Evolutionary conservation across 2,888 invertebrate species (phyloP).

Genomic region (Cantharis lateralis): DNA sequence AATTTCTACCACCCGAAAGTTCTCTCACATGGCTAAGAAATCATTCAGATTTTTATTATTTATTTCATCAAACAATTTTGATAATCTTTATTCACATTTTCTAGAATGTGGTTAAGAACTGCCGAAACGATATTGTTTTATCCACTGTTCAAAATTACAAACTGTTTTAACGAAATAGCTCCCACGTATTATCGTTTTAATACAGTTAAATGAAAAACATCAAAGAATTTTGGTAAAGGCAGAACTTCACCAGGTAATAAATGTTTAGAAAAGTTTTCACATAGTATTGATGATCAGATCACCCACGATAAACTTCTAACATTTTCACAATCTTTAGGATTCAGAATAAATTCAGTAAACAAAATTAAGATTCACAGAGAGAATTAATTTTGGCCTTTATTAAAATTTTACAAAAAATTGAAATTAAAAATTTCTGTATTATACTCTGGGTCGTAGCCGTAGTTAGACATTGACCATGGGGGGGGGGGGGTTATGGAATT

Average conservation of each 20-base stretch:
- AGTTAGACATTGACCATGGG: too few relatives aligned
- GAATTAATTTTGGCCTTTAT: background rate
- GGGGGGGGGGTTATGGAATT: too few relatives aligned
- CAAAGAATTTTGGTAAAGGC: background rate
- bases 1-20: too few relatives aligned
- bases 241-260: background rate
- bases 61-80: too few relatives aligned
- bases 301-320: background rate
- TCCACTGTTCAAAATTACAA: background rate
- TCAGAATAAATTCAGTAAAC: background rate
- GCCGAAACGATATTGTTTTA: background rate
- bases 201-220: background rate
- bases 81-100: background rate
- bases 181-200: background rate
- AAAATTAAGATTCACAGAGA: background rate
- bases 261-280: background rate
- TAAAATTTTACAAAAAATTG: background rate
- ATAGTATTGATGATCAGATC: background rate
- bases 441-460: too few relatives aligned
- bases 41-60: too few relatives aligned
- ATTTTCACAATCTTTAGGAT: background rate
- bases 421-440: background rate
- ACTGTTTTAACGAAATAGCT: background rate
- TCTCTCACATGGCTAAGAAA: too few relatives aligned
- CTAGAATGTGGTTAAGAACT: background rate